Base-by-base conservation (phyloP, 1,140 invertebrate species). In the Cotesia typhae region DNA sequence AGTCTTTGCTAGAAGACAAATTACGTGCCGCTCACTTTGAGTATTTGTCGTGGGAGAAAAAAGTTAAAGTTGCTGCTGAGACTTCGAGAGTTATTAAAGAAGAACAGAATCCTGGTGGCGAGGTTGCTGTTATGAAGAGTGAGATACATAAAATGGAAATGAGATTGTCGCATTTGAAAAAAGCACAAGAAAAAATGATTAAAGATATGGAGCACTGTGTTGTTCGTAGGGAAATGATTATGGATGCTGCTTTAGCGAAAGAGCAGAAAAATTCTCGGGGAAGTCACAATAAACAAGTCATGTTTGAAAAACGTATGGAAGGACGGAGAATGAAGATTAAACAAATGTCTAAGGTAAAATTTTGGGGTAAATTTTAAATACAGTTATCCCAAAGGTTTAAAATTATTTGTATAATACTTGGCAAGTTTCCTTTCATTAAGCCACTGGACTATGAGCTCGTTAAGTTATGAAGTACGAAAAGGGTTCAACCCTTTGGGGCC, bases 141-240 rank as follows among this genome's bases (percentile, higher is more conserved):
- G 94, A 95, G 87, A 95, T 95, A 80, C 94, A 94, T 79, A 89
- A 92, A 77, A 95, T 95, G 94, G 89, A 93, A 84, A 91, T 92
- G 71, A 82, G 84, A 47, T 68, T 86, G 17, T 82, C 80, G 3
- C 92, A 95, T 77, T 82, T 95, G 1, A 90, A 88, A 61, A 92
- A 91, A 70, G 92, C 90, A 0, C 92, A 94, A 73, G 92, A 94
- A 74, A 94, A 92, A 81, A 83, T 95, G 10, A 89, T 94, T 4
- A 88, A 90, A 38, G 94, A 95, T 79, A 87, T 95, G 83, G 92
- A 94, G 57, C 88, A 92, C 77, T 93, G 92, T 77, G 89, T 95
- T 10, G 89, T 89, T 14, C 88, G 92, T 74, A 87, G 94, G 55
- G 93, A 94, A 59, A 85, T 88, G 64, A 92, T 93, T 63, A 85